A percentile compares a stretch with the other conserved stretches of the same genome.
Conservation (phyloP, 1,140 invertebrate species). For the Papilio machaon region DNA sequence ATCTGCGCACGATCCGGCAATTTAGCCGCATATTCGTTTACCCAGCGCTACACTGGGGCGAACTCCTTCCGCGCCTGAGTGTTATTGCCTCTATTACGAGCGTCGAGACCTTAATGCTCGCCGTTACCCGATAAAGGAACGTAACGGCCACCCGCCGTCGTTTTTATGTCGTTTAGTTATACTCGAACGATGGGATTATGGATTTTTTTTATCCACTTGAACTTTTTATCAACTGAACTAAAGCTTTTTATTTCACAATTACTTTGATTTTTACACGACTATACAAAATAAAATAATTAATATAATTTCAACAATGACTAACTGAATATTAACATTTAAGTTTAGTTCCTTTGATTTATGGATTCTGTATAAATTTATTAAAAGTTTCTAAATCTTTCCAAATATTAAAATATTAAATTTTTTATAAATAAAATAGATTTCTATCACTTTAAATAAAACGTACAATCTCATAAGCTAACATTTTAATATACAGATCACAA, state of each 20-base stretch:
- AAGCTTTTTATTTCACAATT: background rate
- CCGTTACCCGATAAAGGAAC: constrained; percentile 54
- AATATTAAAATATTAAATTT: too few species aligned
- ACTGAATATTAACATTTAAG: too few species aligned
- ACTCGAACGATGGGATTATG: constrained; percentile 46
- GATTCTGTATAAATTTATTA: too few species aligned
- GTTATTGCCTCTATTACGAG: constrained; percentile 74
- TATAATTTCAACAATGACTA: background rate
- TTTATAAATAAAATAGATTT: background rate
- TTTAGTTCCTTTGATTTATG: too few species aligned
- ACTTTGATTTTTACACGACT: background rate
- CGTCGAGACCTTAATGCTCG: constrained; percentile 62
- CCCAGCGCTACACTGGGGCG: constrained; percentile 69
- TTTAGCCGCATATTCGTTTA: constrained; percentile 78
- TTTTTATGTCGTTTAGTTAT: constrained; percentile 47
- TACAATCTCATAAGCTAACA: constrained; percentile 16
- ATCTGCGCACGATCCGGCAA: constrained; percentile 56
- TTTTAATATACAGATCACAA: constrained; percentile 24
- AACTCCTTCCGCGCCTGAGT: constrained; percentile 70
- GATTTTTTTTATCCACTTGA: constrained; percentile 21
- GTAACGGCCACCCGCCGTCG: constrained; percentile 41
- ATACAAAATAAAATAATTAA: background rate
- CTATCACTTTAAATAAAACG: background rate
- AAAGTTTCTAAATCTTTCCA: too few species aligned
- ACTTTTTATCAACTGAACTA: too few species aligned